phyloP scores from a whole-genome alignment of 2,888 invertebrate genomes.

The Eucera pruinosa region DNA sequence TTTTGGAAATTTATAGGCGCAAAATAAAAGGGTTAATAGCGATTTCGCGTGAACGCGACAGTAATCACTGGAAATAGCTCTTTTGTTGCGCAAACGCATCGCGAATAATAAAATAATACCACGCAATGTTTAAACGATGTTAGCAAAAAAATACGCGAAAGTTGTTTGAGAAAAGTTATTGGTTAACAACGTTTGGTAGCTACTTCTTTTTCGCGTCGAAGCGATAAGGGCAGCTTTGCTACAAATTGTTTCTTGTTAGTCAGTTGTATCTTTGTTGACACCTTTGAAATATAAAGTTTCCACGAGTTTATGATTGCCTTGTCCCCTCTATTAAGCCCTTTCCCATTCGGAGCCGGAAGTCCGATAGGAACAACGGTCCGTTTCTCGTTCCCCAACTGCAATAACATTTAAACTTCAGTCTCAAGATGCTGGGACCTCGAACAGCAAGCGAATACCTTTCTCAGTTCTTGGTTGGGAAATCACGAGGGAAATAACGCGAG shows the following conservation, averaged over 20 bases:
- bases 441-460: conserved; percentile 5
- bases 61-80: no score
- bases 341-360: background rate
- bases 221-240: background rate
- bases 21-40: no score
- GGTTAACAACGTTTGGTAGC: background rate
- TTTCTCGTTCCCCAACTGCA: conserved; percentile 27
- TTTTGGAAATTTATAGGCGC: no score
- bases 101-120: no score
- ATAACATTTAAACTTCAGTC: conserved; percentile 58
- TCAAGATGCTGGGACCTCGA: conserved; percentile 19
- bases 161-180: background rate
- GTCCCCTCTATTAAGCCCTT: conserved; percentile 25
- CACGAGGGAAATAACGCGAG: conserved; percentile 22
- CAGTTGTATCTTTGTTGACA: conserved; percentile 39
- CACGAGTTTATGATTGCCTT: conserved; percentile 54
- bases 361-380: conserved; percentile 21
- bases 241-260: conserved; percentile 52
- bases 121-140: no score
- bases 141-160: background rate
- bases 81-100: no score
- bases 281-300: conserved; percentile 64
- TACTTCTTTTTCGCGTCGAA: background rate
- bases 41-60: no score
- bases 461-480: conserved; percentile 3